phyloP scores from a whole-genome alignment of 2,888 invertebrate species.

The Calliphora vomitoria region DNA sequence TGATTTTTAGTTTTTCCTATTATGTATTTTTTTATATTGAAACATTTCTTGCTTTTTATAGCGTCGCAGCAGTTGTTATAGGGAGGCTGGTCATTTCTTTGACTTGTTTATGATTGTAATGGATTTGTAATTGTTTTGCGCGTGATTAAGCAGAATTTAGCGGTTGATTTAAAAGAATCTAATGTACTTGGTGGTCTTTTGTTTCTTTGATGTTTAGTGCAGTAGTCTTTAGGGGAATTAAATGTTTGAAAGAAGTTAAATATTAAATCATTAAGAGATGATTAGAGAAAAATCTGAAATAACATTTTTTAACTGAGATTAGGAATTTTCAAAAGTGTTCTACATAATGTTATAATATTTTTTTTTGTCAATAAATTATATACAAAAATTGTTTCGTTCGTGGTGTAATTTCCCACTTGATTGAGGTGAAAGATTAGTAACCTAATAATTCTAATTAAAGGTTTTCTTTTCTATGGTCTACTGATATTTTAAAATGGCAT shows the following conservation, averaged over 20 bases:
- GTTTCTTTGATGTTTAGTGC: neutral
- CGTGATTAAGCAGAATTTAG: constrained; percentile 75
- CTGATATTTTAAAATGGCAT: no score
- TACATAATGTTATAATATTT: no score
- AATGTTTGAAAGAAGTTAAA: neutral
- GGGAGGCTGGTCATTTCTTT: constrained; percentile 69
- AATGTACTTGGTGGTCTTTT: constrained; percentile 73
- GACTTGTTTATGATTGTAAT: constrained; percentile 68
- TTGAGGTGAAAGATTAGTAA: no score
- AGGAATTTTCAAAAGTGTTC: neutral
- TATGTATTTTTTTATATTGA: constrained; percentile 40
- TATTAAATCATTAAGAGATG: constrained; percentile 20
- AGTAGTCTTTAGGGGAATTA: constrained; percentile 40
- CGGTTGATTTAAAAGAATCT: constrained; percentile 57
- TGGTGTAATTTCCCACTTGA: no score
- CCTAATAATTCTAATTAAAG: no score
- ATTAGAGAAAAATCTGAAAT: constrained; percentile 4
- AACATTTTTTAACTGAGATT: neutral
- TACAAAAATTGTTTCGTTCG: no score
- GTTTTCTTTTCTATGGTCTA: no score
- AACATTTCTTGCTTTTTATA: constrained; percentile 46
- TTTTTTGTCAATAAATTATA: no score
- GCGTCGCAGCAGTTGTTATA: constrained; percentile 68
- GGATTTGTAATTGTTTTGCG: constrained; percentile 70
- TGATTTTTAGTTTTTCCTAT: constrained; percentile 50